Evolutionary conservation across 2,888 invertebrate genomes (phyloP).

Genomic region (Zeuzera pyrina): DNA sequence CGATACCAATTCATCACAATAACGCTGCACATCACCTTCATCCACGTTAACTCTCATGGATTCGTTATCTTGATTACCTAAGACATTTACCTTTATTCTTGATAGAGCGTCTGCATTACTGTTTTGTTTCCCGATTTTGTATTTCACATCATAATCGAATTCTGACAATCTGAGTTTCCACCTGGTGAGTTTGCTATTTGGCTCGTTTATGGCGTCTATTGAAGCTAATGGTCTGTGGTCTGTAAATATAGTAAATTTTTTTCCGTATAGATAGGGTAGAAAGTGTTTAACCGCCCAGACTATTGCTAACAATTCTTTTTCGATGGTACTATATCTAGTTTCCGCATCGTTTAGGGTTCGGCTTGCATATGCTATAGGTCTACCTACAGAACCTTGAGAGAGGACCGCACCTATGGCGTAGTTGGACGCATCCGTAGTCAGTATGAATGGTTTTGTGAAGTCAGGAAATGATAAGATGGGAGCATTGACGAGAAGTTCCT

Average conservation of each 20-base stretch:
- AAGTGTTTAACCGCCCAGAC: slow-evolving; percentile 7
- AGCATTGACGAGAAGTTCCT: slow-evolving; percentile 12
- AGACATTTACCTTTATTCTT: slow-evolving; percentile 2
- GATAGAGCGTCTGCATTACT: slow-evolving; percentile 7
- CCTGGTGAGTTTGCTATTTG: neutral
- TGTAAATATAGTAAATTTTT: neutral
- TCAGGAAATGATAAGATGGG: slow-evolving; percentile 17
- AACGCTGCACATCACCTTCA: too few species aligned
- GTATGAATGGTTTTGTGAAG: slow-evolving; percentile 16
- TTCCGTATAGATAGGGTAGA: slow-evolving; percentile 25
- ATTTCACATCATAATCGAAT: slow-evolving; percentile 20
- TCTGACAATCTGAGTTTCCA: neutral
- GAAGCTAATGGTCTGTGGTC: slow-evolving; percentile 11
- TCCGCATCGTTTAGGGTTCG: slow-evolving; percentile 10
- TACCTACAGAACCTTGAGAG: slow-evolving; percentile 13
- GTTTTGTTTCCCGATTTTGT: slow-evolving; percentile 5
- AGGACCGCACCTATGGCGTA: slow-evolving; percentile 10
- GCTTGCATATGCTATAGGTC: slow-evolving; percentile 11
- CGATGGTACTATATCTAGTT: slow-evolving; percentile 3
- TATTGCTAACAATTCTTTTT: slow-evolving; percentile 9
- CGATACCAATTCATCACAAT: too few species aligned
- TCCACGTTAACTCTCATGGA: slow-evolving; percentile 8
- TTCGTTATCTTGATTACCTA: slow-evolving; percentile 7
- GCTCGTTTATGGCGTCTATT: slow-evolving; percentile 7
- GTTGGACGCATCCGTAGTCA: slow-evolving; percentile 18